Percentiles rank a stretch among this genome's conserved stretches.
Conservation (phyloP, 1,140 invertebrate genomes). For the Drosophila yakuba region DNA sequence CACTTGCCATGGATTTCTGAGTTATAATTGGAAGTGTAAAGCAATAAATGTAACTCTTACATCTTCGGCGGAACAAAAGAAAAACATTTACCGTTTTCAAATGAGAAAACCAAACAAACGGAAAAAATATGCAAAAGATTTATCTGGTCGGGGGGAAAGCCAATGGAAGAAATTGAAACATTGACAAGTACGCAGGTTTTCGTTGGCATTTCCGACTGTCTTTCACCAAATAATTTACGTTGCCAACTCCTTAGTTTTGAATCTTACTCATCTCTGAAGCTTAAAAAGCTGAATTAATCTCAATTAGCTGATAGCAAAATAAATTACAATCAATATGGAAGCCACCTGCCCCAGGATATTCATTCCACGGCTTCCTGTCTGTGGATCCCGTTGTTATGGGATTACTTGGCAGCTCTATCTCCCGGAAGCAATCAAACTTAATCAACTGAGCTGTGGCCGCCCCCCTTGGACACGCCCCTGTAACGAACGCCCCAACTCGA, state of each 20-base stretch:
- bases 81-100: constrained; percentile 40
- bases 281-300: background rate
- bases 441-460: constrained; percentile 51
- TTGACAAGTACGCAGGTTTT: background rate
- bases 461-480: background rate
- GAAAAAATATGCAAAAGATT: constrained; percentile 32
- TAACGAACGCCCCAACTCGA: background rate
- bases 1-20: constrained; percentile 70
- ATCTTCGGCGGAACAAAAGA: constrained; percentile 13
- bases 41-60: constrained; percentile 62
- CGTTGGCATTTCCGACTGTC: constrained; percentile 7
- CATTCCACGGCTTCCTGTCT: constrained; percentile 3
- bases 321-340: background rate
- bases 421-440: constrained; percentile 66
- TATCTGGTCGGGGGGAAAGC: background rate
- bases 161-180: constrained; percentile 8
- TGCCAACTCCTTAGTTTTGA: too few species aligned
- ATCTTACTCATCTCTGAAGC: background rate
- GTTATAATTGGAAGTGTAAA: constrained; percentile 81
- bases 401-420: constrained; percentile 35
- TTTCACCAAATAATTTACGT: background rate
- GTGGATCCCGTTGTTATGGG: constrained; percentile 5
- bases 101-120: constrained; percentile 30
- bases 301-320: background rate
- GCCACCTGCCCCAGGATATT: constrained; percentile 11